These are phyloP conservation scores for Cordilura impudica DNA, from an alignment of 2,888 invertebrate genomes.

Conservation along the genomic window DNA sequence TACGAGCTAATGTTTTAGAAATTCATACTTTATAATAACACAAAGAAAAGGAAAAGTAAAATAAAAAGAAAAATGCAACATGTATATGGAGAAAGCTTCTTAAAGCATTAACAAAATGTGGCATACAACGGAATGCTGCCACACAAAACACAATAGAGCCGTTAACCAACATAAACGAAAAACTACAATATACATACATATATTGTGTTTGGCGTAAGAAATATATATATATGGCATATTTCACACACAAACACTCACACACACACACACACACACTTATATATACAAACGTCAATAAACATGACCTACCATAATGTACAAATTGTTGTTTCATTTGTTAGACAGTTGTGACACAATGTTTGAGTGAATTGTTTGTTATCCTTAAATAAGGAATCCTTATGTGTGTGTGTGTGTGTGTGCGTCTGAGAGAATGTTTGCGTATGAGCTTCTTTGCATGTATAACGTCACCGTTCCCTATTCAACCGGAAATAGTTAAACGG, in stretches of 20 bases:
- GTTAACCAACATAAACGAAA: neutral
- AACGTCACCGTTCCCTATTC: slow-evolving; percentile 5
- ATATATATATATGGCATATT: neutral
- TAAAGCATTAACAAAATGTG: slow-evolving; percentile 12
- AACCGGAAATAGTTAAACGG: slow-evolving; percentile 57
- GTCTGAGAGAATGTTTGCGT: neutral
- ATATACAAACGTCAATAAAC: slow-evolving; percentile 39
- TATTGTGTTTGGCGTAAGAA: neutral
- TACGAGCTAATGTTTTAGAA: slow-evolving; percentile 40
- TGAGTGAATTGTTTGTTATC: neutral
- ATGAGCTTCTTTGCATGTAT: neutral
- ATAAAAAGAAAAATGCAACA: slow-evolving; percentile 19
- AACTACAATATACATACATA: neutral
- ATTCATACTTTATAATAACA: slow-evolving; percentile 31
- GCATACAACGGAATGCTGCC: neutral
- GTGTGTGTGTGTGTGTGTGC: neutral
- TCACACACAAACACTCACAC: neutral
- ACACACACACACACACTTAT: neutral
- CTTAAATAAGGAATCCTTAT: neutral
- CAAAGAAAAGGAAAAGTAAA: neutral
- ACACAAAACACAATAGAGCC: neutral
- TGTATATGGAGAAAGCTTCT: slow-evolving; percentile 15
- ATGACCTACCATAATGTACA: slow-evolving; percentile 57
- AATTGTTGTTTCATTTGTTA: slow-evolving; percentile 41
- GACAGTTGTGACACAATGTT: slow-evolving; percentile 17